These are phyloP conservation scores for Cyclargus thomasi DNA, from an alignment of 1,140 invertebrate genomes.

Conservation along the genomic window DNA sequence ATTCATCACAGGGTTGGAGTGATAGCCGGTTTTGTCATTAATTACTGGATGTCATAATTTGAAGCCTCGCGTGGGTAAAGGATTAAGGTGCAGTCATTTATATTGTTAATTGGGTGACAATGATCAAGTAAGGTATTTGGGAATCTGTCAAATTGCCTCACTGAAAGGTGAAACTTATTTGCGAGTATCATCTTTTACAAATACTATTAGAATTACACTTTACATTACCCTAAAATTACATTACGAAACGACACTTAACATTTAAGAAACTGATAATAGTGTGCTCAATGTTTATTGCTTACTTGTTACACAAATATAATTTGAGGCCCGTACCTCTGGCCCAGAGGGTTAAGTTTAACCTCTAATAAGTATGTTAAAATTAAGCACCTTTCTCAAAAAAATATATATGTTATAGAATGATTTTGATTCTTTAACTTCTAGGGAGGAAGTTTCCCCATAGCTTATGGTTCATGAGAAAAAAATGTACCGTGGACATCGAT, in stretches of 20 bases:
- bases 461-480: too few species aligned
- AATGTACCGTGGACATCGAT: too few species aligned
- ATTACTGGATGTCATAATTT: slow-evolving; percentile 47
- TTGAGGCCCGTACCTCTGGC: too few species aligned
- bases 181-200: not conserved
- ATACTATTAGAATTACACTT: too few species aligned
- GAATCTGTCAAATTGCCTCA: not conserved
- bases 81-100: not conserved
- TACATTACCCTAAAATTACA: too few species aligned
- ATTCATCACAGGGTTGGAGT: slow-evolving; percentile 29
- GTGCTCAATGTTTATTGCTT: not conserved
- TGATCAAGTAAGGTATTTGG: slow-evolving; percentile 23
- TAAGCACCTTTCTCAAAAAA: too few species aligned
- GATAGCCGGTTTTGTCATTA: slow-evolving; percentile 37
- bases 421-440: too few species aligned
- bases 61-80: slow-evolving; percentile 43
- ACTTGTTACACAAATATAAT: not conserved
- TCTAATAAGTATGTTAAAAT: too few species aligned
- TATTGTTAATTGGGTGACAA: slow-evolving; percentile 22
- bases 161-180: not conserved
- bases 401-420: too few species aligned
- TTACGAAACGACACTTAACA: too few species aligned
- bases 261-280: not conserved
- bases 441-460: too few species aligned
- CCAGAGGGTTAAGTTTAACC: too few species aligned